Conservation (phyloP, 2,888 invertebrate genomes). For the Torymus tubicola region DNA sequence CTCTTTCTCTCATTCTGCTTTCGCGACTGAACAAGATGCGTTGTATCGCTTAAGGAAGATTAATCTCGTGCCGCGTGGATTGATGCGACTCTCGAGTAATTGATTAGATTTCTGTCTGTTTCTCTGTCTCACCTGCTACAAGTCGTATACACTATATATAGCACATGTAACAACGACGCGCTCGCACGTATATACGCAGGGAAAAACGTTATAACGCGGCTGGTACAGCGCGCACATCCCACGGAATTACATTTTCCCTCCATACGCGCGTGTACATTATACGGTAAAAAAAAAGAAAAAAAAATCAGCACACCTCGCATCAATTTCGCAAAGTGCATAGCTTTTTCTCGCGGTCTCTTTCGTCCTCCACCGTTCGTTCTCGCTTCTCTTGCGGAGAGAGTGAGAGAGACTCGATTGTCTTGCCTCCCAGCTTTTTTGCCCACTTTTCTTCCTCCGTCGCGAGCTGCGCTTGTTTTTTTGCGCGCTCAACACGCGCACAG, state of each 20-base stretch:
- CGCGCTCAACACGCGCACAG: neutral
- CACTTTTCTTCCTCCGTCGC: neutral
- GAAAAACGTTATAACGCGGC: neutral
- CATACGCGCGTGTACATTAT: neutral
- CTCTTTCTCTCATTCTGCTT: too few relatives aligned
- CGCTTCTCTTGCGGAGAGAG: neutral
- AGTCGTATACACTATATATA: neutral
- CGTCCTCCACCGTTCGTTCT: neutral
- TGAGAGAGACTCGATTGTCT: neutral
- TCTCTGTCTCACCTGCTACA: neutral
- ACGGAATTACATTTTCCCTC: conserved; percentile 27
- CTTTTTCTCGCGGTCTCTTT: conserved; percentile 8
- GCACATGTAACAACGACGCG: neutral
- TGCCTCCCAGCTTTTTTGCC: too few relatives aligned
- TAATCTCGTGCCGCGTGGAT: conserved; percentile 41
- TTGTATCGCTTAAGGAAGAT: conserved; percentile 50
- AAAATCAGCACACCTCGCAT: conserved; percentile 14
- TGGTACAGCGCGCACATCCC: neutral
- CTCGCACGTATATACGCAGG: neutral
- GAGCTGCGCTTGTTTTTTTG: neutral
- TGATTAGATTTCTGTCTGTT: conserved; percentile 44
- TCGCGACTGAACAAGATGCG: conserved; percentile 35
- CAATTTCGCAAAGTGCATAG: conserved; percentile 54
- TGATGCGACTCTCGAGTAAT: conserved; percentile 48
- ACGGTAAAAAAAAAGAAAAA: conserved; percentile 23